Evolutionary conservation across 2,797 vertebrate genomes (phyloP).

Genomic region (Mionectes olivaceus): DNA sequence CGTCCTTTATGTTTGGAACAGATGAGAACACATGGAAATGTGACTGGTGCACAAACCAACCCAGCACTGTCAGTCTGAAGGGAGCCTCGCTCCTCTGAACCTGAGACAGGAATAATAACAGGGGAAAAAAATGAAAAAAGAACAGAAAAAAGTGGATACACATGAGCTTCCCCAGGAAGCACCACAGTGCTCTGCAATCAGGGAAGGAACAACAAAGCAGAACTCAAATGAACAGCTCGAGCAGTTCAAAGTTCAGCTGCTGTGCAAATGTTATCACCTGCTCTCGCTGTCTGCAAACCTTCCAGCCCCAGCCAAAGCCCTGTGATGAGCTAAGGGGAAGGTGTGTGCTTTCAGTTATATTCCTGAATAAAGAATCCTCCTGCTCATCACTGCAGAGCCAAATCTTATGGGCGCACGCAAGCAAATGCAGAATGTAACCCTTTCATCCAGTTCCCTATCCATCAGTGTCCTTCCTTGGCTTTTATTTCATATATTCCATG

Average conservation of each 20-base stretch:
- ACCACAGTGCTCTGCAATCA: neutral
- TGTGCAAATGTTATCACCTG: conserved; percentile 29
- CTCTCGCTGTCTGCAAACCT: neutral
- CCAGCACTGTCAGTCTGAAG: neutral
- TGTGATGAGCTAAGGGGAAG: neutral
- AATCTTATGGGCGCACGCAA: neutral
- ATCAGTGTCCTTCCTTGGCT: neutral
- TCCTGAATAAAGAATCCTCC: neutral
- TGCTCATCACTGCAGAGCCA: neutral
- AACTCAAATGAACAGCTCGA: neutral
- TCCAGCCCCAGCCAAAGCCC: neutral
- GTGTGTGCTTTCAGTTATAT: neutral
- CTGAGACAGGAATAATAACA: neutral
- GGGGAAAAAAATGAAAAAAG: neutral
- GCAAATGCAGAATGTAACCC: neutral
- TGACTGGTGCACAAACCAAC: neutral
- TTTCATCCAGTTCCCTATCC: neutral
- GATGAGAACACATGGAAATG: neutral
- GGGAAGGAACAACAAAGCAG: neutral
- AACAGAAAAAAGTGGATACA: neutral
- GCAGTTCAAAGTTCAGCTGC: conserved; percentile 53
- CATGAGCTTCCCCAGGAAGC: neutral
- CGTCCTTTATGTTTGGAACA: neutral
- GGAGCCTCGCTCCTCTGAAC: neutral
- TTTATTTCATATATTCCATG: neutral